Conservation (phyloP, 2,797 vertebrate species). For the Artibeus jamaicensis region DNA sequence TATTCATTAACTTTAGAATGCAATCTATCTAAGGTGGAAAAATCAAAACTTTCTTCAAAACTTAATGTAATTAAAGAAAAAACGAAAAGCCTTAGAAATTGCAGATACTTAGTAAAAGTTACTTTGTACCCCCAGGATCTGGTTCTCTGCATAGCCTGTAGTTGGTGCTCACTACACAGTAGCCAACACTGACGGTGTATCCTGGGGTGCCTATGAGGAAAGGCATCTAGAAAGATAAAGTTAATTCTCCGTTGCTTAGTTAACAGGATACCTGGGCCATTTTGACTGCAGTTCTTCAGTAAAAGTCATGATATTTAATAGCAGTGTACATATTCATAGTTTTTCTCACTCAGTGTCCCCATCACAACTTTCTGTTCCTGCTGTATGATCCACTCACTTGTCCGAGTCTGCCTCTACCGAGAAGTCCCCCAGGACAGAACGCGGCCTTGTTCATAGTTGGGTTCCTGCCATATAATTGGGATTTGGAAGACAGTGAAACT, state of each 20-base stretch:
- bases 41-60: neutral
- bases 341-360: neutral
- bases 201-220: neutral
- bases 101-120: neutral
- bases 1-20: neutral
- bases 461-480: neutral
- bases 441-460: neutral
- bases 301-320: neutral
- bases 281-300: neutral
- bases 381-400: neutral
- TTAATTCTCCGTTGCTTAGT: neutral
- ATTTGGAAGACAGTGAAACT: neutral
- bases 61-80: neutral
- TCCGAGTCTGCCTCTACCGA: neutral
- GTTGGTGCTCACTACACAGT: neutral
- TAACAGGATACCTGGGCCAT: neutral
- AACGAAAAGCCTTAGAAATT: neutral
- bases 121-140: neutral
- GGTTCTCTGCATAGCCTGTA: neutral
- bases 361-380: neutral
- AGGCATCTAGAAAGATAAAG: neutral
- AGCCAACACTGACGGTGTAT: neutral
- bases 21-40: neutral
- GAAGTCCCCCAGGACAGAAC: neutral
- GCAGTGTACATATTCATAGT: neutral